Conservation (phyloP, 2,113 vertebrate species). For the Apodemus speciosus region DNA sequence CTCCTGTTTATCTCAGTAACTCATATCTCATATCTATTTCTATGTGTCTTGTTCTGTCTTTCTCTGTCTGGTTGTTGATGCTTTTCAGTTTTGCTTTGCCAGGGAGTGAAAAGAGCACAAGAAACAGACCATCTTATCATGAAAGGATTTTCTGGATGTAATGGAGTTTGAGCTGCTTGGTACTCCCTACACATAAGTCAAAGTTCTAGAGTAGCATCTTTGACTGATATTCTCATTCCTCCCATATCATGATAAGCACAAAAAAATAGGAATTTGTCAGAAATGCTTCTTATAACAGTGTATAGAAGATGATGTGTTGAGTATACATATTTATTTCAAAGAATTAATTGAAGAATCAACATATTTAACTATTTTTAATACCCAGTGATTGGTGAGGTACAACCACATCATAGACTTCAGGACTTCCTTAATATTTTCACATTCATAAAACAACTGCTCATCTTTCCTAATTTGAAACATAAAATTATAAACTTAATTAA, state of each 20-base stretch:
- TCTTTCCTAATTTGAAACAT: constrained; percentile 61
- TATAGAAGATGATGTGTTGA: background rate
- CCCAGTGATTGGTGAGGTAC: background rate
- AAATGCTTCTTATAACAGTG: background rate
- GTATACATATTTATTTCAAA: background rate
- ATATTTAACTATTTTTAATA: background rate
- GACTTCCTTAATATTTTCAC: constrained; percentile 70
- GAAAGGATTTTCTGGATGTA: background rate
- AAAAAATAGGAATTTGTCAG: background rate
- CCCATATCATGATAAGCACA: background rate
- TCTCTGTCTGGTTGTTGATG: background rate
- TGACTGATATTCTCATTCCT: background rate
- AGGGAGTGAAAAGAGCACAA: background rate
- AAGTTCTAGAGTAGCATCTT: background rate
- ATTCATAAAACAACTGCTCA: constrained; percentile 60
- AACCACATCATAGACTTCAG: background rate
- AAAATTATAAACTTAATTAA: constrained; percentile 66
- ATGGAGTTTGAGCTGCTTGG: background rate
- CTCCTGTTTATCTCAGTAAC: too few relatives aligned
- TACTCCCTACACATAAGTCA: background rate
- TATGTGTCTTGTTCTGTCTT: background rate
- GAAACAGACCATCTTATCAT: background rate
- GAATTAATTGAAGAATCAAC: background rate
- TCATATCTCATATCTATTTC: too few relatives aligned
- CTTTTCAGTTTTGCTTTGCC: constrained; percentile 56